Evolutionary conservation across 2,888 invertebrate species (phyloP).

Genomic region (Drosophila melanosoma): DNA sequence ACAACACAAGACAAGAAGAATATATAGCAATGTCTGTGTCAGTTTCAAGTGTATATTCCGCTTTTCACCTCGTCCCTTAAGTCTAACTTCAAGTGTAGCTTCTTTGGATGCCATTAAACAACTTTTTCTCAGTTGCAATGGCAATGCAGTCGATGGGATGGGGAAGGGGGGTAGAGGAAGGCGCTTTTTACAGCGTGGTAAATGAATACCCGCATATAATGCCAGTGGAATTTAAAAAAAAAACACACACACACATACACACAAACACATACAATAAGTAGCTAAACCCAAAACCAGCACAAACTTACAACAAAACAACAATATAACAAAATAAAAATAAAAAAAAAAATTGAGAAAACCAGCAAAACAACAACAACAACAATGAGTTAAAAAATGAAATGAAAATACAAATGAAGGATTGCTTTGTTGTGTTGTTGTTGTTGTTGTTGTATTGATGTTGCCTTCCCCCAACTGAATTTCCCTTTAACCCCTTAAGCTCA

Average conservation of each 20-base stretch:
- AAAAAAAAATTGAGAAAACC: constrained; percentile 11
- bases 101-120: constrained; percentile 51
- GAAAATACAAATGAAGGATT: constrained; percentile 74
- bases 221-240: constrained; percentile 47
- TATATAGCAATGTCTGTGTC: constrained; percentile 70
- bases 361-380: constrained; percentile 16
- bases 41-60: constrained; percentile 50
- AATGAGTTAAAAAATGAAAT: constrained; percentile 40
- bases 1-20: constrained; percentile 25
- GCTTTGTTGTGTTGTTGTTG: constrained; percentile 38
- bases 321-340: constrained; percentile 17
- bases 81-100: constrained; percentile 22
- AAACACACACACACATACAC: neutral
- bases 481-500: neutral
- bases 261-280: constrained; percentile 47
- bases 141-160: neutral
- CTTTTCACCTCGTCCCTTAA: neutral
- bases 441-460: constrained; percentile 28
- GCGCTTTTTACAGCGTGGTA: constrained; percentile 25
- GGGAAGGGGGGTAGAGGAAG: neutral
- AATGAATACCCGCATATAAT: constrained; percentile 74
- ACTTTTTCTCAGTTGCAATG: constrained; percentile 41
- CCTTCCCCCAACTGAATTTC: neutral
- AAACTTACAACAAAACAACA: constrained; percentile 30
- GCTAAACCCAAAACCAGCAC: constrained; percentile 56